Percentiles rank a stretch among this genome's conserved stretches.
Conservation (phyloP, 1,140 invertebrate species). For the Aphidius ervi region DNA sequence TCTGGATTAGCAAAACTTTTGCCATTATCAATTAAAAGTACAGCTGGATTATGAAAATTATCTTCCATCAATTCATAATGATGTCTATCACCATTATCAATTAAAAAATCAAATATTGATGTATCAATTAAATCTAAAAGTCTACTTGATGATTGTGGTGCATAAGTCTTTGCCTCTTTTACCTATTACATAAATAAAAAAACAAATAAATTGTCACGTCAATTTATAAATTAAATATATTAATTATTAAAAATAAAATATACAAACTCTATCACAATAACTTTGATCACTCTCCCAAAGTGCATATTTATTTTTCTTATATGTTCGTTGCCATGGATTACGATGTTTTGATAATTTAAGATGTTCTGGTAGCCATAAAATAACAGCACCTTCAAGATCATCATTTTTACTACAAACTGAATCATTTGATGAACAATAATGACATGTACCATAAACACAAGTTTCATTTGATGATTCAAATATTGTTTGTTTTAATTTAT, state of each 20-base stretch:
- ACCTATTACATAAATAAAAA: slow-evolving; percentile 30
- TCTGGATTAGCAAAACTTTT: slow-evolving; percentile 87
- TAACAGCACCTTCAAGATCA: slow-evolving; percentile 76
- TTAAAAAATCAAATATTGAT: slow-evolving; percentile 87
- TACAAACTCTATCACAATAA: slow-evolving; percentile 70
- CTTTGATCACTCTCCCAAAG: slow-evolving; percentile 74
- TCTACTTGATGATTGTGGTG: slow-evolving; percentile 52
- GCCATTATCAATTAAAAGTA: slow-evolving; percentile 89
- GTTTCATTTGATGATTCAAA: slow-evolving; percentile 51
- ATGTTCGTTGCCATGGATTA: slow-evolving; percentile 88
- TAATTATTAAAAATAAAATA: slow-evolving; percentile 4
- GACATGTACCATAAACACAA: slow-evolving; percentile 87
- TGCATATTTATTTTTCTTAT: slow-evolving; percentile 69
- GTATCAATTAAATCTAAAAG: slow-evolving; percentile 84
- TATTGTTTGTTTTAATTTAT: slow-evolving; percentile 61
- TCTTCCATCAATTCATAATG: slow-evolving; percentile 76
- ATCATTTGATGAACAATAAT: slow-evolving; percentile 78
- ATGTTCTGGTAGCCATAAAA: slow-evolving; percentile 73
- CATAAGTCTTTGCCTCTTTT: slow-evolving; percentile 44
- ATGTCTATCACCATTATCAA: slow-evolving; percentile 93
- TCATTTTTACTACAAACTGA: slow-evolving; percentile 73
- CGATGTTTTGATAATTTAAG: slow-evolving; percentile 63
- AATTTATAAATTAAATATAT: slow-evolving; percentile 1
- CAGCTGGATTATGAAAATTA: slow-evolving; percentile 59
- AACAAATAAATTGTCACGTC: slow-evolving; percentile 10